phyloP scores from a whole-genome alignment of 92 coral and sea anemone species.

The Heliopora coerulea region DNA sequence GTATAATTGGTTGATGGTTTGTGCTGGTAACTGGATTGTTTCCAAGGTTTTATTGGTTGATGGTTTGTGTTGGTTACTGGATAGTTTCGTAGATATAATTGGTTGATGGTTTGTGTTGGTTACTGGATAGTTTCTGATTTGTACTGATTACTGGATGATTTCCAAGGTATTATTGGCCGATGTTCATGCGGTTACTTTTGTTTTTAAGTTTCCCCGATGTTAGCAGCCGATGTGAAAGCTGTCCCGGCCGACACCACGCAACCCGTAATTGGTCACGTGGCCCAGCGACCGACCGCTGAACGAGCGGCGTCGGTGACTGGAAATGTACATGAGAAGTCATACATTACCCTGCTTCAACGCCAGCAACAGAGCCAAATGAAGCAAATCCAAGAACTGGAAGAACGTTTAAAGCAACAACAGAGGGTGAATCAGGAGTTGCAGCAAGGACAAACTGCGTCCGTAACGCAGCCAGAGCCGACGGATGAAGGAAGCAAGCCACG shows the following conservation, averaged over 20 bases:
- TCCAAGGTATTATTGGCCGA: too few species aligned
- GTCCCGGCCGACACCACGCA: slow-evolving; percentile 46
- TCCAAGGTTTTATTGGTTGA: too few species aligned
- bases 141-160: too few species aligned
- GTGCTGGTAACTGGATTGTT: too few species aligned
- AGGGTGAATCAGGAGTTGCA: slow-evolving; percentile 76
- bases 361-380: slow-evolving; percentile 81
- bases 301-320: neutral
- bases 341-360: slow-evolving; percentile 61
- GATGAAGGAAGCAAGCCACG: slow-evolving; percentile 45
- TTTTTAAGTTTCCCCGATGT: neutral
- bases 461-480: slow-evolving; percentile 16
- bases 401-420: slow-evolving; percentile 88
- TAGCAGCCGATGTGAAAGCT: slow-evolving; percentile 33
- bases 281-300: slow-evolving; percentile 1
- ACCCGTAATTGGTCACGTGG: slow-evolving; percentile 7
- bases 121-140: too few species aligned
- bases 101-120: too few species aligned
- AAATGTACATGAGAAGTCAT: slow-evolving; percentile 22
- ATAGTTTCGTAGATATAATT: too few species aligned
- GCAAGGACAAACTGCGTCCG: slow-evolving; percentile 48
- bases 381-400: slow-evolving; percentile 77
- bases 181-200: neutral
- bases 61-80: too few species aligned
- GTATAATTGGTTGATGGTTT: too few species aligned